Conservation (phyloP, 2,113 vertebrate genomes). For the Ptilonorhynchus violaceus region DNA sequence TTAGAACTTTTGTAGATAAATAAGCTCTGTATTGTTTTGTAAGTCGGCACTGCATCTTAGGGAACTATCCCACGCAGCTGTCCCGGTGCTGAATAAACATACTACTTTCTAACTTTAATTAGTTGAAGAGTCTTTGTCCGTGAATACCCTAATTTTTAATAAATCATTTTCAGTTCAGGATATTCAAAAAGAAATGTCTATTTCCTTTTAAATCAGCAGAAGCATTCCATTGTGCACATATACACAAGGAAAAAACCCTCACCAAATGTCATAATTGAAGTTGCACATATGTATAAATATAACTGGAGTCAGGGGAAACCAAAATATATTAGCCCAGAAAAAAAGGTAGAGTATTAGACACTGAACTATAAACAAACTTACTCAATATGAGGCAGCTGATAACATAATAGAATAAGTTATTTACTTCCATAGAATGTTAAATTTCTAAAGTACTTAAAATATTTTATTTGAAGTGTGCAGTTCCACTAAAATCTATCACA, state of each 20-base stretch:
- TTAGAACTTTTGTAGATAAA: no score
- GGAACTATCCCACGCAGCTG: no score
- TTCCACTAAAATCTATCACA: background rate
- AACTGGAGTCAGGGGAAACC: background rate
- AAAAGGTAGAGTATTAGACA: background rate
- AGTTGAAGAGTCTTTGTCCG: no score
- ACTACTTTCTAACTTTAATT: no score
- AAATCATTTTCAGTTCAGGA: background rate
- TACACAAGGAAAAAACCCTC: background rate
- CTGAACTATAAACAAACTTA: background rate
- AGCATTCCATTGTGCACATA: background rate
- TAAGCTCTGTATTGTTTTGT: no score
- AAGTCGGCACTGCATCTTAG: no score
- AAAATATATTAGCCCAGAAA: background rate
- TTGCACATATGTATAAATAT: background rate
- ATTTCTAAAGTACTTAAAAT: background rate
- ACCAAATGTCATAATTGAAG: background rate
- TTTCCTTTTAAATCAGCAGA: background rate
- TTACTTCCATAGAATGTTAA: background rate
- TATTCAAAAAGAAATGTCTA: background rate
- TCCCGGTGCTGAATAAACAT: no score
- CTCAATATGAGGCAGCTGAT: background rate
- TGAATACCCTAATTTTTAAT: no score
- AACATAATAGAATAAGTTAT: background rate
- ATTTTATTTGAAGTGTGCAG: background rate